phyloP scores from a whole-genome alignment of 1,140 invertebrate genomes.

The Magallana gigas region DNA sequence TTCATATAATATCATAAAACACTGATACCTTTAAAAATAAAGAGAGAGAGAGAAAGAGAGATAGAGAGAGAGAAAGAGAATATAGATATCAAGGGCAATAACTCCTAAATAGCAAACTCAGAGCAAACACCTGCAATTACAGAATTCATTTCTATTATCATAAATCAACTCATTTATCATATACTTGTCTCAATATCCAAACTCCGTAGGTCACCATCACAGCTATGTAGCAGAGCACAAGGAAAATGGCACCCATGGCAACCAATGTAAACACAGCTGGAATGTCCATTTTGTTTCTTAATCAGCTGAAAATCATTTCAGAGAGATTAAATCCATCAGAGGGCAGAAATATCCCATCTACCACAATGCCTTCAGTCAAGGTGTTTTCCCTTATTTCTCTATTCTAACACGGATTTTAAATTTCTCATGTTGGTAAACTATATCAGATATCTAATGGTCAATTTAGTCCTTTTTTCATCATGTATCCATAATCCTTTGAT shows the following conservation, averaged over 20 bases:
- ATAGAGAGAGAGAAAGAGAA: too few species aligned
- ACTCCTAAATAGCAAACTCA: neutral
- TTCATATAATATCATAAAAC: too few species aligned
- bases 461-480: too few species aligned
- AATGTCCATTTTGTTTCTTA: constrained; percentile 2
- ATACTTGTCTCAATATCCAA: constrained; percentile 74
- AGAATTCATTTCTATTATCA: neutral
- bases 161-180: constrained; percentile 11
- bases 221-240: constrained; percentile 72
- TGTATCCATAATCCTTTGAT: too few species aligned
- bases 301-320: constrained; percentile 19
- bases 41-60: too few species aligned
- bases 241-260: constrained; percentile 54
- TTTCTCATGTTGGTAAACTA: too few species aligned
- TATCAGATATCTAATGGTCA: too few species aligned
- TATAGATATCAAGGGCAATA: neutral
- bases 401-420: too few species aligned
- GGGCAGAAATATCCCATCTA: too few species aligned
- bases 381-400: too few species aligned
- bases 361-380: too few species aligned
- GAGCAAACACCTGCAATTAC: neutral
- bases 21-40: too few species aligned
- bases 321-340: neutral
- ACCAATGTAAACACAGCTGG: constrained; percentile 24
- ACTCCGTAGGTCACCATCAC: constrained; percentile 70